A percentile compares a stretch with the other conserved stretches of the same genome.
phyloP scores from a whole-genome alignment of 2,113 vertebrate genomes.

The Erythrocebus patas region DNA sequence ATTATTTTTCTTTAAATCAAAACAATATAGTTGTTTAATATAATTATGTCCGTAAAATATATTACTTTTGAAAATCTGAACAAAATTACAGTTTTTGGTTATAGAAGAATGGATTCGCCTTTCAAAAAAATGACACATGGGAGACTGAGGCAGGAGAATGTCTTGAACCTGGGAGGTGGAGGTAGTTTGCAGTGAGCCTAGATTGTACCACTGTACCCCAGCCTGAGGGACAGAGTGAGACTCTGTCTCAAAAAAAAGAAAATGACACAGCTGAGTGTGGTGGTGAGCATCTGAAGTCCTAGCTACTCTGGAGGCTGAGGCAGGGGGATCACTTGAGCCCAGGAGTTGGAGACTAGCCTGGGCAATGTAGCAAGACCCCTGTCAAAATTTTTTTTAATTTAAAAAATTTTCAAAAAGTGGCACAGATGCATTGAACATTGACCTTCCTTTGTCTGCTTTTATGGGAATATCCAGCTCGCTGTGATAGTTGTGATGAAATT shows the following conservation, averaged over 20 bases:
- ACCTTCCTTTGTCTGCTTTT: conserved; percentile 63
- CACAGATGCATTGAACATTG: background rate
- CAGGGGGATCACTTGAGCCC: background rate
- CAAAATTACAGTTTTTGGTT: conserved; percentile 40
- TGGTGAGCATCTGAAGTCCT: background rate
- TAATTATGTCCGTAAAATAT: background rate
- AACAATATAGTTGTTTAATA: background rate
- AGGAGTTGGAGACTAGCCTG: background rate
- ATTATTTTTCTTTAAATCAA: conserved; percentile 37
- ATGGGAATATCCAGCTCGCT: conserved; percentile 59
- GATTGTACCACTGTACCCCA: background rate
- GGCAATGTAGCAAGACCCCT: background rate
- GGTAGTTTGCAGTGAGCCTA: background rate
- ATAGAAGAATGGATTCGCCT: background rate
- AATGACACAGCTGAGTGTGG: background rate
- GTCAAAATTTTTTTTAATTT: background rate
- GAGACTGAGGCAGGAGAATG: background rate
- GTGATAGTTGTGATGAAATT: background rate
- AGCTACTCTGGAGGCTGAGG: background rate
- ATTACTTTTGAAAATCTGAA: conserved; percentile 22
- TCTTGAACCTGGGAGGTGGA: background rate
- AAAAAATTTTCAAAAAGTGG: background rate
- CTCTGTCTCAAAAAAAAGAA: background rate
- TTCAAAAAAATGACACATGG: background rate
- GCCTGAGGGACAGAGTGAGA: background rate